These are phyloP conservation scores for Fregetta grallaria DNA, from an alignment of 2,113 vertebrate genomes.

Conservation along the genomic window DNA sequence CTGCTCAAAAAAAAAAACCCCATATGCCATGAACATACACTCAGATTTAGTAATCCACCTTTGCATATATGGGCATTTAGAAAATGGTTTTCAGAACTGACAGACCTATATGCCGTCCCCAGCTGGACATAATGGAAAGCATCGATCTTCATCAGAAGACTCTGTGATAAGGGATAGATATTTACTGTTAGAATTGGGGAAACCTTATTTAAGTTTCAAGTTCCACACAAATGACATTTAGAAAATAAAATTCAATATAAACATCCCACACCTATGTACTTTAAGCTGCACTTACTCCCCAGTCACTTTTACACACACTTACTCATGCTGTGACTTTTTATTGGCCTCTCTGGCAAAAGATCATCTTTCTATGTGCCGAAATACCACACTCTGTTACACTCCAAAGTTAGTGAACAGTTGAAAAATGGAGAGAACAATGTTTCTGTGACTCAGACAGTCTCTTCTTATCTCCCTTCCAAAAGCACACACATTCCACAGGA, in stretches of 20 bases:
- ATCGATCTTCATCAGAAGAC: constrained; percentile 85
- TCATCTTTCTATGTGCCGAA: neutral
- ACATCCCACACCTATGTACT: neutral
- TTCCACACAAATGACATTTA: neutral
- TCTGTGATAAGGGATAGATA: constrained; percentile 57
- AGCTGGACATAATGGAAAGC: constrained; percentile 84
- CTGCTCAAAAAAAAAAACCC: neutral
- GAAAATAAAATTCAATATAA: neutral
- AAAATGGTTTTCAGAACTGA: neutral
- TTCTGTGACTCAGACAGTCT: neutral
- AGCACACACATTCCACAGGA: neutral
- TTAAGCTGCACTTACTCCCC: neutral
- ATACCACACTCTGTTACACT: neutral
- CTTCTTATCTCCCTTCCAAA: neutral
- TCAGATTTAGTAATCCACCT: neutral
- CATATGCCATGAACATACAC: neutral
- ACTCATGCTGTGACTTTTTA: neutral
- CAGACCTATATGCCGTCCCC: constrained; percentile 81
- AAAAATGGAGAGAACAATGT: neutral
- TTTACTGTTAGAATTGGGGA: neutral
- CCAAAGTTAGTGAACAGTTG: neutral
- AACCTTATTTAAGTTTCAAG: neutral
- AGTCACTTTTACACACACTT: neutral
- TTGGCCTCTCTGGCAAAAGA: neutral
- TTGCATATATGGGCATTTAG: neutral